Evolutionary conservation across 2,113 vertebrate species (phyloP).

Genomic region (Spea multiplicata): DNA sequence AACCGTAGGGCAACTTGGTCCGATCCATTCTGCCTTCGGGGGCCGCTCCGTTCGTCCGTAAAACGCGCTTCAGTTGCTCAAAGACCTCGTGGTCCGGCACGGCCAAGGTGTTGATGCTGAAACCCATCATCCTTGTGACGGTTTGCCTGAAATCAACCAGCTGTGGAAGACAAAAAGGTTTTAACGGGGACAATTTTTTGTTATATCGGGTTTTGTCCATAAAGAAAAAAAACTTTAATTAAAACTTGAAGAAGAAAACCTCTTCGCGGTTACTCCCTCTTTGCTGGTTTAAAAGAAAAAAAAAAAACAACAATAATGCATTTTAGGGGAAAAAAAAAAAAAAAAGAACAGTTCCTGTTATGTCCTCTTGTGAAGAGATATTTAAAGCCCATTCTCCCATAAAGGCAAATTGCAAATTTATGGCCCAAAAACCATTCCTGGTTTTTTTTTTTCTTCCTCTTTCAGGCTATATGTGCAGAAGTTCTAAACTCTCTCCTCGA

Average conservation of each 20-base stretch:
- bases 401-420: conserved; percentile 30
- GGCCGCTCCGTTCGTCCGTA: conserved; percentile 49
- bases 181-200: conserved; percentile 43
- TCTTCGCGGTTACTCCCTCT: conserved; percentile 11
- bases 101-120: conserved; percentile 50
- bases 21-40: conserved; percentile 29
- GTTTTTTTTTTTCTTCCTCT: conserved; percentile 9
- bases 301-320: conserved; percentile 44
- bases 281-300: conserved; percentile 41
- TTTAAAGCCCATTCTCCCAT: conserved; percentile 42
- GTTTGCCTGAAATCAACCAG: conserved; percentile 53
- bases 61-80: conserved; percentile 47
- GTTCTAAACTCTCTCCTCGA: conserved; percentile 56
- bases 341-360: conserved; percentile 31
- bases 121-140: conserved; percentile 53
- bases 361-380: conserved; percentile 35
- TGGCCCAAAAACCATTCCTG: conserved; percentile 47
- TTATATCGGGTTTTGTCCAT: not conserved
- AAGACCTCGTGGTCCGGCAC: conserved; percentile 51
- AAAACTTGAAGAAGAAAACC: conserved; percentile 29
- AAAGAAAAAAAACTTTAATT: conserved; percentile 43
- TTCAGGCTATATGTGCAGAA: conserved; percentile 44
- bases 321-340: conserved; percentile 37
- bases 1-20: conserved; percentile 44
- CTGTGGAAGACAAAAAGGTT: conserved; percentile 43